Evolutionary conservation across 2,113 vertebrate genomes (phyloP).

Genomic region (Aix galericulata): DNA sequence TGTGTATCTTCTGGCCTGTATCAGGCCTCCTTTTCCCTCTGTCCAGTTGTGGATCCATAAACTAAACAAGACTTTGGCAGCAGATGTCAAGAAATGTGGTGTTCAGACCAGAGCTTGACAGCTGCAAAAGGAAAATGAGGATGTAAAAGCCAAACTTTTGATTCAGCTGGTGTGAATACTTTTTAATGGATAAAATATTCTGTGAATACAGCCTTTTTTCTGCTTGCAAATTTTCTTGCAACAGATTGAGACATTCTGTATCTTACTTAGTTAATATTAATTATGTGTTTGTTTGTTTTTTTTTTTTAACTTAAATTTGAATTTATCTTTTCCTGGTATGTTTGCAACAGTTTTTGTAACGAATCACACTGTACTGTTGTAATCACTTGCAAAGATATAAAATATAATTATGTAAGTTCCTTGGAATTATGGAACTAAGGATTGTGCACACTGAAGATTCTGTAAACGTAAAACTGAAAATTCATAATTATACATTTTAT

Average conservation of each 20-base stretch:
- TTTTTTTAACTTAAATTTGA: slow-evolving; percentile 15
- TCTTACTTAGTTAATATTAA: slow-evolving; percentile 30
- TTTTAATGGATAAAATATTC: slow-evolving; percentile 46
- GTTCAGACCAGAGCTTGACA: slow-evolving; percentile 43
- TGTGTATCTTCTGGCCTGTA: slow-evolving; percentile 41
- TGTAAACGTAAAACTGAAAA: neutral
- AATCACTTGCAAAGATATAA: neutral
- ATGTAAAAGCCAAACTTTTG: slow-evolving; percentile 47
- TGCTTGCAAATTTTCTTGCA: slow-evolving; percentile 9
- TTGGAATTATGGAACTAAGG: neutral
- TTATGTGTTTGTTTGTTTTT: slow-evolving; percentile 49
- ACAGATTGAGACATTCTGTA: slow-evolving; percentile 7
- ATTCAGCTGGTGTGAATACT: slow-evolving; percentile 41
- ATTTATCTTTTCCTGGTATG: neutral
- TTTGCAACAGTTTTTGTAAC: slow-evolving; percentile 43
- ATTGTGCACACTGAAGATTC: neutral
- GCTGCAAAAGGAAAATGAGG: slow-evolving; percentile 21
- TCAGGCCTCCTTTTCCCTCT: slow-evolving; percentile 43
- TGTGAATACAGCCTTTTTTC: neutral
- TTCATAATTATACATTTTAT: neutral
- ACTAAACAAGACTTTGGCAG: slow-evolving; percentile 62
- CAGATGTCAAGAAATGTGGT: slow-evolving; percentile 60
- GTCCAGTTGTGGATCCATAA: slow-evolving; percentile 63
- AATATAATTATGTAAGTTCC: slow-evolving; percentile 14
- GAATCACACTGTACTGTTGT: neutral